These are phyloP conservation scores for Drosophila macrospina DNA, from an alignment of 2,888 invertebrate species.

Conservation along the genomic window DNA sequence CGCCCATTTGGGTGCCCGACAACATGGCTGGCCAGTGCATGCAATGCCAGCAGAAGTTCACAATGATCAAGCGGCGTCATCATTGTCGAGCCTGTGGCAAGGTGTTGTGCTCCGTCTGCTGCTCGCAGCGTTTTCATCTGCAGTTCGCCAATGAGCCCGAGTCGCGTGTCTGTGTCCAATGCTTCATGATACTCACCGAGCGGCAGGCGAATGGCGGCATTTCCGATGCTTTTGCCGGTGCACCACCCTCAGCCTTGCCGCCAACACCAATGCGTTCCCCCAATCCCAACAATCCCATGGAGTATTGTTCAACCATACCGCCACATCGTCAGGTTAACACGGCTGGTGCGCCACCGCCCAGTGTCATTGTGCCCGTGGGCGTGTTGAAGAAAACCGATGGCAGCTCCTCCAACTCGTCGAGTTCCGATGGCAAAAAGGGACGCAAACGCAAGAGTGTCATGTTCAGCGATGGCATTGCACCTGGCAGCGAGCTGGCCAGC, in stretches of 20 bases:
- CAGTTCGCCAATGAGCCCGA: constrained; percentile 91
- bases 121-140: constrained; percentile 89
- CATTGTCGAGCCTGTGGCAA: constrained; percentile 95
- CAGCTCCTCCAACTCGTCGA: constrained; percentile 79
- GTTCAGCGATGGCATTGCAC: constrained; percentile 95
- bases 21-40: constrained; percentile 92
- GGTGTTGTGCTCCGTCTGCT: constrained; percentile 92
- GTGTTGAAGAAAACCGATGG: constrained; percentile 89
- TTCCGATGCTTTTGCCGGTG: constrained; percentile 7
- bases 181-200: constrained; percentile 87
- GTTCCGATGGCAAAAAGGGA: constrained; percentile 82
- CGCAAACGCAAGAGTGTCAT: constrained; percentile 91
- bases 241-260: constrained; percentile 31
- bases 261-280: constrained; percentile 86
- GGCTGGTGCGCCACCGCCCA: constrained; percentile 87
- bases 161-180: constrained; percentile 91
- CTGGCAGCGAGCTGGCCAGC: constrained; percentile 93
- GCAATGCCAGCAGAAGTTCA: constrained; percentile 93
- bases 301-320: constrained; percentile 93
- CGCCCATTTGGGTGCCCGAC: constrained; percentile 95
- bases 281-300: constrained; percentile 94
- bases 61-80: constrained; percentile 92
- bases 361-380: constrained; percentile 94
- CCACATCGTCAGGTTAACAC: constrained; percentile 90
- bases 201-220: constrained; percentile 72